A percentile compares a stretch with the other conserved stretches of the same genome.
Evolutionary conservation across 2,797 vertebrate genomes (phyloP).

Genomic region (Zalophus californianus): DNA sequence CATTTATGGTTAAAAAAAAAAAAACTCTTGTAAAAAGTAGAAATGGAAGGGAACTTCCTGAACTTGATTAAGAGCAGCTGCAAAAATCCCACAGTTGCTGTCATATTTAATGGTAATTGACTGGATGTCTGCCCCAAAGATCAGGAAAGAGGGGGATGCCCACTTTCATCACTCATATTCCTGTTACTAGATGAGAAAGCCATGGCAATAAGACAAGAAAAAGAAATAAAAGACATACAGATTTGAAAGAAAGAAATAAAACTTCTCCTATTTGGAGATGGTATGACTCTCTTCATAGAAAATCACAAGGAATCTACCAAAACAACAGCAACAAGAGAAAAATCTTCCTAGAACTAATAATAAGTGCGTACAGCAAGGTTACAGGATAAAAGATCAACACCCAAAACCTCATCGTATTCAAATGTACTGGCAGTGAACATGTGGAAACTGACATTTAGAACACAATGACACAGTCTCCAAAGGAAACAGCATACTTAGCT

Average conservation of each 20-base stretch:
- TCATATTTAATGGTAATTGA: neutral
- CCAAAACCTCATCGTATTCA: neutral
- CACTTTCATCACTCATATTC: neutral
- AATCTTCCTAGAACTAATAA: neutral
- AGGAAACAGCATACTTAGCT: neutral
- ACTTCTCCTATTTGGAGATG: neutral
- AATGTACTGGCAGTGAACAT: neutral
- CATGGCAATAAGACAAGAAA: constrained; percentile 22
- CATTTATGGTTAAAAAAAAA: neutral
- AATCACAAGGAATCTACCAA: neutral
- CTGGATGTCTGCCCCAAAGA: neutral
- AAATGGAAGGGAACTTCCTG: neutral
- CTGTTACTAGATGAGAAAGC: neutral
- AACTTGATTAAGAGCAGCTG: neutral
- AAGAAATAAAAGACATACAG: neutral
- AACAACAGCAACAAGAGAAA: neutral
- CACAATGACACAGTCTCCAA: neutral
- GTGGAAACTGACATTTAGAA: neutral
- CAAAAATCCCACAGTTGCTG: neutral
- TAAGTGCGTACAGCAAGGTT: neutral
- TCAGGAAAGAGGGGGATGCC: neutral
- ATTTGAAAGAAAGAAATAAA: neutral
- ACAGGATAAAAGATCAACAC: neutral
- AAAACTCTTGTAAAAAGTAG: neutral
- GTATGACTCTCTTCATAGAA: neutral